These are phyloP conservation scores for Trichopoda pennipes DNA, from an alignment of 2,888 invertebrate genomes.

Conservation along the genomic window DNA sequence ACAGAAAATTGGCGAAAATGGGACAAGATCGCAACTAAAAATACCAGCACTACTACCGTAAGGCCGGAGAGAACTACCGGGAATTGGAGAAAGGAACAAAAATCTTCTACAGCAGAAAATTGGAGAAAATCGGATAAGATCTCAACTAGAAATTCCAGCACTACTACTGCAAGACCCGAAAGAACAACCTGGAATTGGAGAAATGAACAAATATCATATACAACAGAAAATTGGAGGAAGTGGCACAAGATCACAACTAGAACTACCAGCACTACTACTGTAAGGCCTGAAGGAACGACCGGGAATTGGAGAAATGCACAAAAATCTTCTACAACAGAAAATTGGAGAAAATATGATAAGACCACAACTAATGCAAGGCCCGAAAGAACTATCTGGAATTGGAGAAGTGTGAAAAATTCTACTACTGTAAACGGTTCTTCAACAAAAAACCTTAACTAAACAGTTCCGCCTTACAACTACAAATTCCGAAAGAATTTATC, in stretches of 20 bases:
- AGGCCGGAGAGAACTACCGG: slow-evolving; percentile 11
- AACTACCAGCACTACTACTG: too few species aligned
- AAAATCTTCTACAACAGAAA: slow-evolving; percentile 26
- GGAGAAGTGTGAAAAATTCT: slow-evolving; percentile 9
- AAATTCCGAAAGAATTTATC: too few species aligned
- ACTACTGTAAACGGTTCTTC: too few species aligned
- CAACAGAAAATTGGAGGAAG: too few species aligned
- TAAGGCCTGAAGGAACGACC: too few species aligned
- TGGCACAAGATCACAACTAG: too few species aligned
- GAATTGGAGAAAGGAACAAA: slow-evolving; percentile 34
- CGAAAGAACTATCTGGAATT: slow-evolving; percentile 20
- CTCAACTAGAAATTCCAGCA: background rate
- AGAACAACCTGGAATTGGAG: slow-evolving; percentile 34
- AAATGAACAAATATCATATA: slow-evolving; percentile 1
- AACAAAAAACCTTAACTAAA: background rate
- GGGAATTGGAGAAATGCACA: background rate
- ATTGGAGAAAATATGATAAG: slow-evolving; percentile 10
- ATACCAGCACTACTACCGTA: slow-evolving; percentile 31
- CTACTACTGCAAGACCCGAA: slow-evolving; percentile 2
- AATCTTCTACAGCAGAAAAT: slow-evolving; percentile 26
- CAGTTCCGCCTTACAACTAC: too few species aligned
- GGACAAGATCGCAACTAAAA: slow-evolving; percentile 17
- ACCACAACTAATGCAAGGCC: slow-evolving; percentile 13
- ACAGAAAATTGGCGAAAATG: slow-evolving; percentile 31
- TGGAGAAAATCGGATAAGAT: slow-evolving; percentile 15